Percentiles rank a stretch among this genome's conserved stretches.
Conservation (phyloP, 2,888 invertebrate species). For the Lutraria lutraria region DNA sequence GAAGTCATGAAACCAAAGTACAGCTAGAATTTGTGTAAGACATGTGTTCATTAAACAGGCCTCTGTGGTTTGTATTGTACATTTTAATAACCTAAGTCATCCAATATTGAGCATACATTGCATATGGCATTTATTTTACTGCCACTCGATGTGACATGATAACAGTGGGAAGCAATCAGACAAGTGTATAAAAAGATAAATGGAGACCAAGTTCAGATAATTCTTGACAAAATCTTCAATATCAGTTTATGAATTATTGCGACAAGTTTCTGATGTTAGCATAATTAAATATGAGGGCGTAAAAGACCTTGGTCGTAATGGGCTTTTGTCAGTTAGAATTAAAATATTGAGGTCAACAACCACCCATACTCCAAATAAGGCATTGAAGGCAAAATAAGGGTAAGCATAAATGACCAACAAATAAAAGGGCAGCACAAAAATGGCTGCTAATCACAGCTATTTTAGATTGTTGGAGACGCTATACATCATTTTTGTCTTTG, state of each 20-base stretch:
- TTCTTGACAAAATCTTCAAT: constrained; percentile 21
- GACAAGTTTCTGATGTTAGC: neutral
- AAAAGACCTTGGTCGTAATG: too few relatives aligned
- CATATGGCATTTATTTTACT: neutral
- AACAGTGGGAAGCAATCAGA: neutral
- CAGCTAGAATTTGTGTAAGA: neutral
- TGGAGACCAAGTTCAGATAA: constrained; percentile 3
- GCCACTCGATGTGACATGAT: neutral
- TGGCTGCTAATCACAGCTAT: too few relatives aligned
- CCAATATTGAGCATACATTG: neutral
- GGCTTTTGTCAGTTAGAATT: too few relatives aligned
- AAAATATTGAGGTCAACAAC: too few relatives aligned
- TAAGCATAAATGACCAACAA: too few relatives aligned
- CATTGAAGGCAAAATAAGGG: too few relatives aligned
- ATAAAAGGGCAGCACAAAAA: too few relatives aligned
- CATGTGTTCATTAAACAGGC: neutral
- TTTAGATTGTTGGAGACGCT: too few relatives aligned
- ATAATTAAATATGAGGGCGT: too few relatives aligned
- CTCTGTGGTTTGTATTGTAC: neutral
- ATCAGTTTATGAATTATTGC: neutral
- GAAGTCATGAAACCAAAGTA: neutral
- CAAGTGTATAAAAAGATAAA: constrained; percentile 1
- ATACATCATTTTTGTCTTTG: too few relatives aligned
- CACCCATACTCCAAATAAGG: too few relatives aligned
- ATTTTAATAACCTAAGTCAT: neutral